These are phyloP conservation scores for Hippocampus guttulatus DNA, from an alignment of 2,113 vertebrate genomes.

Conservation along the genomic window DNA sequence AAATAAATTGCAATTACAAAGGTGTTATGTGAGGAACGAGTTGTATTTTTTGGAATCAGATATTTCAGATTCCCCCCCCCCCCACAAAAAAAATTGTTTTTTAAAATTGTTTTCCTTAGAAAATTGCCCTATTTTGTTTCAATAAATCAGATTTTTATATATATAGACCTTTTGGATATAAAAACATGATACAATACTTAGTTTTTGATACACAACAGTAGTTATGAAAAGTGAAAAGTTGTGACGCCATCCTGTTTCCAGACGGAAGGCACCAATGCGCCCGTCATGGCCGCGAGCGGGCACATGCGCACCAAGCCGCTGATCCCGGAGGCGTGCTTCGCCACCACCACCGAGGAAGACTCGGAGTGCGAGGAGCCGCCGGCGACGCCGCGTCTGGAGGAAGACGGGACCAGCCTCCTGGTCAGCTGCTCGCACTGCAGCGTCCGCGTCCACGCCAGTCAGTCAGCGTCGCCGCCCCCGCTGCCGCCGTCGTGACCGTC, in stretches of 20 bases:
- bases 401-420: constrained; percentile 89
- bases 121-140: too few relatives aligned
- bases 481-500: background rate
- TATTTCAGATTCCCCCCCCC: too few relatives aligned
- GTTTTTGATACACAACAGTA: too few relatives aligned
- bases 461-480: constrained; percentile 56
- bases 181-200: too few relatives aligned
- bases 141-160: too few relatives aligned
- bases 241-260: constrained; percentile 34
- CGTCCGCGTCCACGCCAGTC: constrained; percentile 90
- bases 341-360: constrained; percentile 79
- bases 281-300: constrained; percentile 42
- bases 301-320: constrained; percentile 85
- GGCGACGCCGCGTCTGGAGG: constrained; percentile 82
- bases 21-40: too few relatives aligned
- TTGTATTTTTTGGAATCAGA: too few relatives aligned
- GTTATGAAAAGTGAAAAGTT: too few relatives aligned
- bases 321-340: constrained; percentile 96
- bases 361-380: constrained; percentile 74
- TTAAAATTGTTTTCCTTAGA: too few relatives aligned
- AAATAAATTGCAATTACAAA: too few relatives aligned
- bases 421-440: constrained; percentile 88
- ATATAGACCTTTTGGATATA: too few relatives aligned
- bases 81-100: too few relatives aligned
- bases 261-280: constrained; percentile 75